Base-by-base conservation (phyloP, 1,140 invertebrate genomes). In the Nomia melanderi region DNA sequence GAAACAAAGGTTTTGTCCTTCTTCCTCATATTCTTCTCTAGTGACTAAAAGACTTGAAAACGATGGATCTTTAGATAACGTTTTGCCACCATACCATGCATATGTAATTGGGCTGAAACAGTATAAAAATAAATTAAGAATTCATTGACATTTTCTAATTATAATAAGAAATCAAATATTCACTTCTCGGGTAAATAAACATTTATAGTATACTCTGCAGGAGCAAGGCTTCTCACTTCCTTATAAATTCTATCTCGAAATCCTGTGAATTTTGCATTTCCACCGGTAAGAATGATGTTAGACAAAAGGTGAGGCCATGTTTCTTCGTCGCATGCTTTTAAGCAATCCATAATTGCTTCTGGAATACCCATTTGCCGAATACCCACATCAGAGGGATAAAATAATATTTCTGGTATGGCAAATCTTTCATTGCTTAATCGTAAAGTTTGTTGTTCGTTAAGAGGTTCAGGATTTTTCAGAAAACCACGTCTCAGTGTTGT, bases 251-350 rank as follows among this genome's bases (percentile, higher is more conserved):
- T 92, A 23, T 98, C 95, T 81, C 94, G 93, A 88, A 99, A 98
- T 44, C 97, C 97, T 0, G 96, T 95, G 90, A 98, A 97, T 54
- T 95, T 93, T 1, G 94, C 94, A 88, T 96, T 98, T 2, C 99
- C 99, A n/a, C 99, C 99, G 63, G 96, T 96, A 12, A 99, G 92
- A 39, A 99, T 88, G 79, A 99, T 98, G 91, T 99, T 99, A 29
- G 95, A 94, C 50, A 96, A 94, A 63, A 99, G 93, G 91, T 96
- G 95, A n/a, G 96, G 95, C 88, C 95, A 96, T 69, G 96, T 94
- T 87, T 97, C 95, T 92, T 95, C 94, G 0, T 96, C 95, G 85
- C 96, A 97, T 0, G 92, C 87, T 79, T 95, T 93, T 9, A 98
- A 94, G 12, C 94, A 94, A 85, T 97, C 93, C 41, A 96, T 94